Percentiles rank a stretch among this genome's conserved stretches.
Evolutionary conservation across 2,797 vertebrate species (phyloP).

Genomic region (Avahi laniger): DNA sequence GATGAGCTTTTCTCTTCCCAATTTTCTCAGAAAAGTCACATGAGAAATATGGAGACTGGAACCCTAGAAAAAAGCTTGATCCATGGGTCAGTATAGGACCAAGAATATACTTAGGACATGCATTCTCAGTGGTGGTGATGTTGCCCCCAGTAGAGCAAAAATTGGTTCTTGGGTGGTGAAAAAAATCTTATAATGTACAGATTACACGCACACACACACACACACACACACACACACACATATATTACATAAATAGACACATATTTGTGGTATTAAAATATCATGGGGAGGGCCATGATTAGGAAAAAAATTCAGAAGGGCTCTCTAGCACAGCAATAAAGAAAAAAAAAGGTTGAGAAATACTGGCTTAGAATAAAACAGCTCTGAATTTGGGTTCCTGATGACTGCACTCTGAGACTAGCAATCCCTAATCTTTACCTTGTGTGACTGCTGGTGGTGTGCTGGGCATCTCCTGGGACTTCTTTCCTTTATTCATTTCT

Average conservation of each 20-base stretch:
- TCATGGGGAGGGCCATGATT: neutral
- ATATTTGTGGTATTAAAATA: neutral
- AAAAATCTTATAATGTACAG: neutral
- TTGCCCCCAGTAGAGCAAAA: neutral
- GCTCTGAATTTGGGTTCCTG: neutral
- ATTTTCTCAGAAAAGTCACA: neutral
- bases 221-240: too few species aligned
- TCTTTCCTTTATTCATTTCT: neutral
- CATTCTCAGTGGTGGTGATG: neutral
- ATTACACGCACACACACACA: neutral
- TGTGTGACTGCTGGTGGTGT: too few species aligned
- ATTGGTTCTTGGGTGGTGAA: neutral
- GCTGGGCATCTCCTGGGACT: neutral
- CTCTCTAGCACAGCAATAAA: neutral
- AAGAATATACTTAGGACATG: neutral
- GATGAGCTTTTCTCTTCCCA: neutral
- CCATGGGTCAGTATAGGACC: neutral
- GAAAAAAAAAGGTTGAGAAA: neutral
- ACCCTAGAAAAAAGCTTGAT: neutral
- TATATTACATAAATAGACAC: neutral
- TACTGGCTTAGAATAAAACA: neutral
- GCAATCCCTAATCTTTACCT: neutral
- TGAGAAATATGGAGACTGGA: neutral
- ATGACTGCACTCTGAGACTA: neutral
- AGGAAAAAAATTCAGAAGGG: neutral